These are phyloP conservation scores for Alethe diademata DNA, from an alignment of 2,113 vertebrate genomes.

Conservation along the genomic window DNA sequence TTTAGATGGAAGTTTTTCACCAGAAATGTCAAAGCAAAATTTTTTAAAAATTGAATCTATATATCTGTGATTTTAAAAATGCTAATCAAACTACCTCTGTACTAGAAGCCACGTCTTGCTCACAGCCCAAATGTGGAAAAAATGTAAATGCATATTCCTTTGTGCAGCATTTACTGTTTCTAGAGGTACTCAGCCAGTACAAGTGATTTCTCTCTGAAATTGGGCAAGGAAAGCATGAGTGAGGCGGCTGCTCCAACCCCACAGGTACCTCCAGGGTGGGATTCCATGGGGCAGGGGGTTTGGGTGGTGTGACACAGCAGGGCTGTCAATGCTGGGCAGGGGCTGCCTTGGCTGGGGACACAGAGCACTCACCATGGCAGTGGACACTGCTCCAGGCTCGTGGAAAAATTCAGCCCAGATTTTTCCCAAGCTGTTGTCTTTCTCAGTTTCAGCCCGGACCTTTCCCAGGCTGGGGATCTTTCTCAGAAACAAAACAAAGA, in stretches of 20 bases:
- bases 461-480: too few relatives aligned
- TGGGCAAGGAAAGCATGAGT: not conserved
- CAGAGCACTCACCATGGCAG: not conserved
- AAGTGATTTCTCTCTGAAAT: not conserved
- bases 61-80: not conserved
- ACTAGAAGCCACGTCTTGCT: fast-evolving
- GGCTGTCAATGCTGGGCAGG: too few relatives aligned
- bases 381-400: too few relatives aligned
- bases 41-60: too few relatives aligned
- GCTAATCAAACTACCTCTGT: not conserved
- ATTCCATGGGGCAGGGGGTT: fast-evolving
- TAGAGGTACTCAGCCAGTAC: not conserved
- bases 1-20: not conserved
- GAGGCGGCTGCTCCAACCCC: not conserved
- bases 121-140: not conserved
- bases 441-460: too few relatives aligned
- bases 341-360: not conserved
- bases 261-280: fast-evolving
- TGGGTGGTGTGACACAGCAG: not conserved
- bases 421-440: too few relatives aligned
- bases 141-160: not conserved
- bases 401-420: too few relatives aligned
- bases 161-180: not conserved
- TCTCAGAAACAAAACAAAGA: too few relatives aligned
- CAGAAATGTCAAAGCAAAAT: not conserved